Base-by-base conservation (phyloP, 2,113 vertebrate species). In the Myiopsitta monachus region DNA sequence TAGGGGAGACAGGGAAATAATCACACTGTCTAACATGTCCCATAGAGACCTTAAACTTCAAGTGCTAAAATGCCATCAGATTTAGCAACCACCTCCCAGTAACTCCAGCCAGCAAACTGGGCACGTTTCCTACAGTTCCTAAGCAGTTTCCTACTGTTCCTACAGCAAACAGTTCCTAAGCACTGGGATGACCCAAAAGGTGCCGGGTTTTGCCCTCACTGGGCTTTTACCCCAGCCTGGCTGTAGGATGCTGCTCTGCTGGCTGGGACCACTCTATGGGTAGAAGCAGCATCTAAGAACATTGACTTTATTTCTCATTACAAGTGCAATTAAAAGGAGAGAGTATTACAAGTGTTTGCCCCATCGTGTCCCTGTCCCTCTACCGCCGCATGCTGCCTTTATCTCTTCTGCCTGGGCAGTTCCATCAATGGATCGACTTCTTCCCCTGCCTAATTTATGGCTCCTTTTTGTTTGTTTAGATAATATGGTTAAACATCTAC, bases 381-480 rank as follows among this genome's bases (percentile, higher is more conserved):
- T 1, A 44, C 87, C 0, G 2, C 69, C 2, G 3, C 10, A 0
- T 1, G 16, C 61, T 86, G 76, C 83, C 38, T 78, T 82, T 90
- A 36, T 92, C 92, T 93, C 75, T 84, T 94, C 97, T 83, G 90
- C 91, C 90, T 72, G 84, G 90, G 78, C 93, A 87, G 78, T 64
- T 95, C 78, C 68, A 23, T 94, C 90, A 9, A 94, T 88, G 86
- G 91, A 97, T 92, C 8, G 62, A 94, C 91, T 97, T 87, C 86
- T 73, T 73, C 75, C 83, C 36, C 36, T 3, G 8, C 26, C 75
- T 79, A 85, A 93, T 87, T 90, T 87, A 93, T 80, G 63, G 54
- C 70, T 83, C 61, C 92, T 92, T 78, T 88, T 57, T 93, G 68
- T 93, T 94, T 97, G 94, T 94, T 97, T 95, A 86, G 89, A 81